Percentiles rank a stretch among this genome's conserved stretches.
Evolutionary conservation across 2,797 vertebrate genomes (phyloP).

Genomic region (Iguana delicatissima): DNA sequence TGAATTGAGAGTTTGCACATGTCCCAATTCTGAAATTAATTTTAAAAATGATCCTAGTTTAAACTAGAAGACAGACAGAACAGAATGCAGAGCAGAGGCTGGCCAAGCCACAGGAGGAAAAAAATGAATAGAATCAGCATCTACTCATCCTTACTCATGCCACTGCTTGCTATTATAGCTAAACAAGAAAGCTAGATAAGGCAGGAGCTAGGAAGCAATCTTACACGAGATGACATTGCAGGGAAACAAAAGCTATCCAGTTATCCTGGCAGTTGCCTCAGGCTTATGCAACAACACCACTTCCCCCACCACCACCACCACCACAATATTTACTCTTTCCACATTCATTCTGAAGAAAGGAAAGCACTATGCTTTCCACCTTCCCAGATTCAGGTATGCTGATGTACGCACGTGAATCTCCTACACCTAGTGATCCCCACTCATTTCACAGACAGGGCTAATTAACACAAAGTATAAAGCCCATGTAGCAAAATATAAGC

Average conservation of each 20-base stretch:
- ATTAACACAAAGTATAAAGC: neutral
- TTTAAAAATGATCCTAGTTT: neutral
- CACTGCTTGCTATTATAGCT: neutral
- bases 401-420: neutral
- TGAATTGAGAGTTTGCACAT: slow-evolving; percentile 8
- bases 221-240: neutral
- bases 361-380: neutral
- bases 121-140: neutral
- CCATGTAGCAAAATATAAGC: neutral
- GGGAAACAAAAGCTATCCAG: neutral
- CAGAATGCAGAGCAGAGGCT: neutral
- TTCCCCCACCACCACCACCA: neutral
- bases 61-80: neutral
- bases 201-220: neutral
- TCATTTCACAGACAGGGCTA: neutral
- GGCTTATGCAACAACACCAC: neutral
- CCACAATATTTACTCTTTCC: neutral
- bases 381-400: neutral
- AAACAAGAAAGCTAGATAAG: neutral
- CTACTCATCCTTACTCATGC: neutral
- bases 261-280: neutral
- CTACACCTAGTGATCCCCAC: neutral
- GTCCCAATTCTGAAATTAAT: neutral
- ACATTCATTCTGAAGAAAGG: neutral
- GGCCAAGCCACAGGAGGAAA: neutral